phyloP scores from a whole-genome alignment of 1,140 invertebrate species.

The Acromyrmex charruanus region DNA sequence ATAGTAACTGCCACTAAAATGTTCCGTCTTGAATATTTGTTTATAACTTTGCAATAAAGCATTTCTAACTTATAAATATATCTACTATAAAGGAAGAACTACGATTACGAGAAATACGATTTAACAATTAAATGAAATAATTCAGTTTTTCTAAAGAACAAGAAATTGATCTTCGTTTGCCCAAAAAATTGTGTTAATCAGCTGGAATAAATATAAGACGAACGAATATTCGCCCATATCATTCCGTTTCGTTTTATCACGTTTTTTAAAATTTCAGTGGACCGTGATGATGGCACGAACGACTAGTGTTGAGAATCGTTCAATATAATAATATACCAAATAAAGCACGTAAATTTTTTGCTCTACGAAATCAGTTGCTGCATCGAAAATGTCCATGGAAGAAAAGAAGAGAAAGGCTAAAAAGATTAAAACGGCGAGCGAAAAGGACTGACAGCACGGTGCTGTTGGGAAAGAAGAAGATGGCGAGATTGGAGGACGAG shows the following conservation, averaged over 20 bases:
- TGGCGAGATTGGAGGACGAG: constrained; percentile 59
- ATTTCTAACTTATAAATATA: too few relatives aligned
- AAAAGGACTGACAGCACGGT: constrained; percentile 56
- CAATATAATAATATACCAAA: constrained; percentile 32
- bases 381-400: constrained; percentile 51
- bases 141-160: constrained; percentile 1
- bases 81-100: neutral
- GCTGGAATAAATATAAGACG: constrained; percentile 1
- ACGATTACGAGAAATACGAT: neutral
- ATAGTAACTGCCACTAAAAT: too few relatives aligned
- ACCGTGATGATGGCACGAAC: constrained; percentile 3
- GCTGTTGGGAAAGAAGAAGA: constrained; percentile 54
- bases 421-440: constrained; percentile 38
- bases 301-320: neutral
- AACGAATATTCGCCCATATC: neutral
- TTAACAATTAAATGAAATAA: constrained; percentile 16
- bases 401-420: constrained; percentile 46
- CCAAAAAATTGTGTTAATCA: constrained; percentile 30
- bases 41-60: too few relatives aligned
- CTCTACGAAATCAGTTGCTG: neutral
- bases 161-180: constrained; percentile 18
- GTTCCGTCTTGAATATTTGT: too few relatives aligned
- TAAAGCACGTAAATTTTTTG: constrained; percentile 42
- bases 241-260: neutral
- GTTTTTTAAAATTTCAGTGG: neutral